These are phyloP conservation scores for Stigmatopora argus DNA, from an alignment of 2,113 vertebrate species.

Conservation along the genomic window DNA sequence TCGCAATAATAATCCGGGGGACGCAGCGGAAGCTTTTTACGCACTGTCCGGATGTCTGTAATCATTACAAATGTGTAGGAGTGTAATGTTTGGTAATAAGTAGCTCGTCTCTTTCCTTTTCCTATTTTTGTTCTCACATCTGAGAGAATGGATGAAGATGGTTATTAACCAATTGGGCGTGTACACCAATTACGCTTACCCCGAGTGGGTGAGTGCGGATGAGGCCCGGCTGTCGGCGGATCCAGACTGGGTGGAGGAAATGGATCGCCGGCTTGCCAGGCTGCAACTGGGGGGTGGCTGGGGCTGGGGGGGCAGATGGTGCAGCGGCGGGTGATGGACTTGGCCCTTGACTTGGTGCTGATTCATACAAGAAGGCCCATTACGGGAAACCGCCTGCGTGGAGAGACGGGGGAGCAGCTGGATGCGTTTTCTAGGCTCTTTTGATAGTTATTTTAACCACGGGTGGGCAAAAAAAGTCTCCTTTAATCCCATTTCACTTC, in stretches of 20 bases:
- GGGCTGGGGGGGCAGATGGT: constrained; percentile 65
- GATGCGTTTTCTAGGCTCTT: constrained; percentile 10
- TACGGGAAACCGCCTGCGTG: constrained; percentile 78
- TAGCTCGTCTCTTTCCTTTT: background rate
- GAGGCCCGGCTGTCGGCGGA: constrained; percentile 87
- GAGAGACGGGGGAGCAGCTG: constrained; percentile 51
- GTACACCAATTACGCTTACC: constrained; percentile 68
- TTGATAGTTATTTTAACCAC: background rate
- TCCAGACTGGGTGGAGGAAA: constrained; percentile 82
- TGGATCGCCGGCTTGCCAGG: constrained; percentile 82
- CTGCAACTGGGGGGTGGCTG: constrained; percentile 74
- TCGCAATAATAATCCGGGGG: constrained; percentile 47
- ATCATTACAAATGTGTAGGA: background rate
- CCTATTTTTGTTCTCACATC: background rate
- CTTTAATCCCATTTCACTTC: too few relatives aligned
- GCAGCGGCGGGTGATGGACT: constrained; percentile 52
- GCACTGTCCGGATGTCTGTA: constrained; percentile 7
- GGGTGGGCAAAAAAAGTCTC: background rate
- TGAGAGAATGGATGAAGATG: background rate
- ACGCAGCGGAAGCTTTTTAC: constrained; percentile 41
- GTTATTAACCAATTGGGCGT: constrained; percentile 1
- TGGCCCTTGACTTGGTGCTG: constrained; percentile 68
- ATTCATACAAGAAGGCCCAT: constrained; percentile 75
- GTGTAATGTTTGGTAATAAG: background rate
- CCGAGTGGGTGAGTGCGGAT: constrained; percentile 85